Evolutionary conservation across 2,113 vertebrate species (phyloP), one percentile per base, ranked within the genome.

Genomic region (Capreolus pygargus): DNA sequence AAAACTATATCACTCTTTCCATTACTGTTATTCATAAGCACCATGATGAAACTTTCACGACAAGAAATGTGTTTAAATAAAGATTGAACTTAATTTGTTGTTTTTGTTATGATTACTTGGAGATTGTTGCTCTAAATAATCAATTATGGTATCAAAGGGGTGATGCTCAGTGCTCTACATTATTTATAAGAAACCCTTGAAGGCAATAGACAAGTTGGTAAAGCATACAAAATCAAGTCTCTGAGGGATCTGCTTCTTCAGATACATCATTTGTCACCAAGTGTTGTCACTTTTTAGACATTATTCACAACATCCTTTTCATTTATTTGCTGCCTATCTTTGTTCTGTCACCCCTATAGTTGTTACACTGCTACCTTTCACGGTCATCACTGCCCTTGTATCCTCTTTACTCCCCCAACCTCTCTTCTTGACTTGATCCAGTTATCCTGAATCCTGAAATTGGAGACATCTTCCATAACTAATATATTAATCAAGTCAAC

Each of bases 261-360:
- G 39, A 55, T 36, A 43, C 17, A 43, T 0, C 55, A 12, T 43
- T n/a, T 54, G 23, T 58, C 30, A 28, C 9, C 23, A 52, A 74
- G 5, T 4, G 0, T 57, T 50, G 23, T 17, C 61, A 76, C 1
- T 5, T 43, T 78, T 58, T 67, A 39, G 30, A 55, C 2, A 27
- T 27, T 45, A 6, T 12, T 57, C 67, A 36, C 23, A 54, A 74
- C 19, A 1, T 1, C 15, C 15, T 30, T 30, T 43, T 13, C 15
- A 16, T 15, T 15, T 16, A 27, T 5, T n/a, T 7, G 33, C 28
- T 45, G 11, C 76, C 27, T 4, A 16, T 64, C n/a, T 23, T 10
- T 39, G 12, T 27, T 33, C 45, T 16, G 14, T 21, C 7, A n/a
- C 4, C n/a, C 36, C 36, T 25, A 1, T 0, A 4, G 33, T 14